Percentiles rank a stretch among this genome's conserved stretches.
Evolutionary conservation across 1,140 invertebrate genomes (phyloP).

Genomic region (Panagrolaimus sp.): DNA sequence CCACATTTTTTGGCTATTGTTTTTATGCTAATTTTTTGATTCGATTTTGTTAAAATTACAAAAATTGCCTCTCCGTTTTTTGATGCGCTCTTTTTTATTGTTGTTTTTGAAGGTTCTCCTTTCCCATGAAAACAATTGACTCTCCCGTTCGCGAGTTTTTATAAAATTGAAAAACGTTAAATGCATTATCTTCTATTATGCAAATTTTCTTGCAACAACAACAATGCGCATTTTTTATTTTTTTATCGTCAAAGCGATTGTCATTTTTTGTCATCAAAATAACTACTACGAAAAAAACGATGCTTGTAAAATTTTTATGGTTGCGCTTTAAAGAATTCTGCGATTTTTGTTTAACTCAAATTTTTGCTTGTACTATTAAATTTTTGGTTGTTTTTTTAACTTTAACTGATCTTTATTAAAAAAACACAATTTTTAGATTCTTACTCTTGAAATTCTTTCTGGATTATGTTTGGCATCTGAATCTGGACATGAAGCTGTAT

Average conservation of each 20-base stretch:
- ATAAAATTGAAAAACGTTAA: too few relatives aligned
- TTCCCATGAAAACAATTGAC: too few relatives aligned
- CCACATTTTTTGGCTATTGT: too few relatives aligned
- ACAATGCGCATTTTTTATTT: too few relatives aligned
- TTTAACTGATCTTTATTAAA: not conserved
- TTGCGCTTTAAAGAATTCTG: not conserved
- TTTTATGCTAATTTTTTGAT: too few relatives aligned
- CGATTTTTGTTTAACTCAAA: not conserved
- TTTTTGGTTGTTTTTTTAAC: not conserved
- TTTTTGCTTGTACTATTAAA: not conserved
- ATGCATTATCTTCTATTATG: too few relatives aligned
- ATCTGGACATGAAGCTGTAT: conserved; percentile 48
- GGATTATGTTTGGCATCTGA: conserved; percentile 54
- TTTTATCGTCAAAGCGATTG: not conserved
- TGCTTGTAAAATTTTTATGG: not conserved
- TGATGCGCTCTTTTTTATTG: too few relatives aligned
- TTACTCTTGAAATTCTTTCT: conserved; percentile 56
- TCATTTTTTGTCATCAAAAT: not conserved
- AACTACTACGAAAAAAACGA: not conserved
- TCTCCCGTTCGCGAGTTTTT: too few relatives aligned
- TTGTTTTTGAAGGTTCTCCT: too few relatives aligned
- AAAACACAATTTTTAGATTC: conserved; percentile 38
- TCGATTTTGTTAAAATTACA: too few relatives aligned
- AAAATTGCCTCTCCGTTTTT: too few relatives aligned
- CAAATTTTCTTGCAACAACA: too few relatives aligned